Base-by-base conservation (phyloP, 2,113 vertebrate genomes). In the Smithornis capensis region DNA sequence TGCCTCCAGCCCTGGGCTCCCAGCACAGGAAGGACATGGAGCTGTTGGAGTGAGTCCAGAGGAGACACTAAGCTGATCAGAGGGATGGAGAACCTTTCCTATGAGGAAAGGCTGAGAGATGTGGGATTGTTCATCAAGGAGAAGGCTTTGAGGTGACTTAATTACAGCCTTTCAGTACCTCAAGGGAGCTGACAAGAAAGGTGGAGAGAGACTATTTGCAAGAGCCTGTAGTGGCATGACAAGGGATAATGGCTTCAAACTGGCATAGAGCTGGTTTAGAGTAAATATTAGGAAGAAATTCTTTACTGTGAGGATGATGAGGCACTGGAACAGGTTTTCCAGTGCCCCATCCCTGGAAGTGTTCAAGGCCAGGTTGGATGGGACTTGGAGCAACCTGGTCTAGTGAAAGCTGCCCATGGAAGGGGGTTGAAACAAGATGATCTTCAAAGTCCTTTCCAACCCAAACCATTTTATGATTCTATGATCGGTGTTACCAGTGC, bases 111-210 rank as follows among this genome's bases (percentile, higher is more conserved):
- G 4, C 9, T 63, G 79, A 1, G 35, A 33, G 1, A 63, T 9
- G 1, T 37, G 5, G 14, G 9, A 16, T 33, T 62, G 14, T 13
- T 49, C 29, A 62, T 4, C 12, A 47, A 42, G 47, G 47, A 62
- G 4, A 75, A 76, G 14, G 5, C 11, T 42, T 1, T 27, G 22
- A 21, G n/a, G 14, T 55, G 21, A 55, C 3, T 18, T 5, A 6
- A 49, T 2, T 55, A n/a, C 22, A 42, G 25, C 19, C 2, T 75
- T 35, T 38, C 45, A 53, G 53, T 0, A 7, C 21, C 40, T 49
- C 18, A 33, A 60, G 0, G 1, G 14, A 42, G 21, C 8, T 0
- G 0, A 23, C 2, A 27, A 49, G 31, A 19, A 42, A 49, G 18
- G 11, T 24, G 35, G 15, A 24, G 19, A 80, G 18, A 23, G 22